phyloP scores from a whole-genome alignment of 2,888 invertebrate genomes.

The Epinotia nisella region DNA sequence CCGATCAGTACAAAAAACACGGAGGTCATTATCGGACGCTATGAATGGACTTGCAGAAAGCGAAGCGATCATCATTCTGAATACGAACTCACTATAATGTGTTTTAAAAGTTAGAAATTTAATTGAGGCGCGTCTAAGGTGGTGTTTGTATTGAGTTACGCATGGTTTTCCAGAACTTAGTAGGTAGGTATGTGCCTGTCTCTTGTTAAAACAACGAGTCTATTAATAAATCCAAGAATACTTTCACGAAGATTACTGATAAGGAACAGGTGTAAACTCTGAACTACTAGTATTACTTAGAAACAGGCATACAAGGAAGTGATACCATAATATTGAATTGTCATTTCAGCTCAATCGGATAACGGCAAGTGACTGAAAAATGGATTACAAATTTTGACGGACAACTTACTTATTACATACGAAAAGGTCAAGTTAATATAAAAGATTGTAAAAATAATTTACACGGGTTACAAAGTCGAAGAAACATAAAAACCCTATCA shows the following conservation, averaged over 20 bases:
- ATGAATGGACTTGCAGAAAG: constrained; percentile 5
- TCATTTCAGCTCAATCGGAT: no score
- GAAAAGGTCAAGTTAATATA: no score
- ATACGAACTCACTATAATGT: background rate
- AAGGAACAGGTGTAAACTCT: background rate
- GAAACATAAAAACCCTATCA: background rate
- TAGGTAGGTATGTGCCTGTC: no score
- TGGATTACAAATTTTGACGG: no score
- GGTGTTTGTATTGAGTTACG: no score
- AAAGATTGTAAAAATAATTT: no score
- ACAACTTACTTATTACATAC: no score
- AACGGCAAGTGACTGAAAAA: no score
- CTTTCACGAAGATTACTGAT: background rate
- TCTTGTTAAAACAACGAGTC: no score
- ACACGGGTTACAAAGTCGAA: background rate
- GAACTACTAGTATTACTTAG: background rate
- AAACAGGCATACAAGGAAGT: background rate
- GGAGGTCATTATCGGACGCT: constrained; percentile 6
- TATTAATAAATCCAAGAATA: background rate
- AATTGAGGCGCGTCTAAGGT: background rate
- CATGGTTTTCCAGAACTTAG: background rate
- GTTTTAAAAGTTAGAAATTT: constrained; percentile 6
- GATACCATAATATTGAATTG: no score
- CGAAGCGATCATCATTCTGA: constrained; percentile 1
- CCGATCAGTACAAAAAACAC: constrained; percentile 15